A percentile compares a stretch with the other conserved stretches of the same genome.
These are phyloP conservation scores for Harmothoe impar DNA, from an alignment of 2,888 invertebrate species.

Conservation along the genomic window DNA sequence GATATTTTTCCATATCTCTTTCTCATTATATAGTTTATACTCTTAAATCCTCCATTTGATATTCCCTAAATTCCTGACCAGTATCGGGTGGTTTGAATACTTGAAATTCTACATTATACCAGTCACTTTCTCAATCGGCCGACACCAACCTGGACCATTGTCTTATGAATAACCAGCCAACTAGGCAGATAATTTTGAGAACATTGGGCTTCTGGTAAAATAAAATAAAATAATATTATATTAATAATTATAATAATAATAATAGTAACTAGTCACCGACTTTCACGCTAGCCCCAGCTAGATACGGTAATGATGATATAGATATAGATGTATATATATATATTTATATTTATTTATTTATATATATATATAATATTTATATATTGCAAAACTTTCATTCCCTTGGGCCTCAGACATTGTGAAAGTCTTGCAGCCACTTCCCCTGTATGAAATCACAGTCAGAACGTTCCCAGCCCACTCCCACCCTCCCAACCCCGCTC, in stretches of 20 bases:
- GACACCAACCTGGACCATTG: background rate
- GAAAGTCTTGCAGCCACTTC: background rate
- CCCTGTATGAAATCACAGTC: constrained; percentile 31
- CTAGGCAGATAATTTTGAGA: constrained; percentile 11
- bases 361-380: background rate
- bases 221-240: background rate
- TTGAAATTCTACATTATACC: constrained; percentile 17
- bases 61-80: background rate
- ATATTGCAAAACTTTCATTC: constrained; percentile 42
- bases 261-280: background rate
- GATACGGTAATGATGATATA: background rate
- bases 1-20: background rate
- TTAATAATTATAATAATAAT: constrained; percentile 20
- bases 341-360: background rate
- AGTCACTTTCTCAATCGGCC: background rate
- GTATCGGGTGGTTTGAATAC: background rate
- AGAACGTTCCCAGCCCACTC: background rate
- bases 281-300: constrained; percentile 43
- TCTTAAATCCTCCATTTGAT: background rate
- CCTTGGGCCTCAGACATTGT: background rate
- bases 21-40: background rate
- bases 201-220: background rate
- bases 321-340: background rate
- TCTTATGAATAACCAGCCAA: background rate
- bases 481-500: constrained; percentile 4